Evolutionary conservation across 1,140 invertebrate species (phyloP).

Genomic region (Cyclina sinensis): DNA sequence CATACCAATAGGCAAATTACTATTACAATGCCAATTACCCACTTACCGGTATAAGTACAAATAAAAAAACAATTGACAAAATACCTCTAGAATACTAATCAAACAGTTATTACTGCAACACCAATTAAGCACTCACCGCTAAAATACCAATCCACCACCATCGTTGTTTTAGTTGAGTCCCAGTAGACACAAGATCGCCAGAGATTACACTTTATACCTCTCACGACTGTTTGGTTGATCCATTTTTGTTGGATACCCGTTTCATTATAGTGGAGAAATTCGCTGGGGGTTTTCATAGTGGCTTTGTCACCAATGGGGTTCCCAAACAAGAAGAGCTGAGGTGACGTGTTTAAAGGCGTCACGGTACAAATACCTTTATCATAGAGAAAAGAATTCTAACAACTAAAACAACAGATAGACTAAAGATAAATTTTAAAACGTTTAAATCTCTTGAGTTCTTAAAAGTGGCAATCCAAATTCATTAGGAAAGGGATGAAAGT

Average conservation of each 20-base stretch:
- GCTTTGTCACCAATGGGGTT: background rate
- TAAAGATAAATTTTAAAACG: too few relatives aligned
- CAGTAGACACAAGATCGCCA: slow-evolving; percentile 46
- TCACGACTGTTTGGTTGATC: slow-evolving; percentile 36
- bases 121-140: slow-evolving; percentile 28
- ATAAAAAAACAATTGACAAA: too few relatives aligned
- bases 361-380: slow-evolving; percentile 21
- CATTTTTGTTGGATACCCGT: background rate
- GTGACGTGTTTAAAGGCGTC: background rate
- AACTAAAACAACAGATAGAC: too few relatives aligned
- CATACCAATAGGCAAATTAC: too few relatives aligned
- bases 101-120: background rate
- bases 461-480: too few relatives aligned
- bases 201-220: slow-evolving; percentile 19
- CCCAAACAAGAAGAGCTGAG: slow-evolving; percentile 1
- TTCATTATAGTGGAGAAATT: slow-evolving; percentile 8
- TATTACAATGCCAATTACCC: too few relatives aligned
- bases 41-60: too few relatives aligned
- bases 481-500: too few relatives aligned
- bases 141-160: slow-evolving; percentile 43
- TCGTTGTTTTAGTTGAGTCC: slow-evolving; percentile 10
- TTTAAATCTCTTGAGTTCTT: too few relatives aligned
- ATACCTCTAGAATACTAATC: background rate
- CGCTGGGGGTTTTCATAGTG: slow-evolving; percentile 3
- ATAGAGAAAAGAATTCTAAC: too few relatives aligned